Evolutionary conservation across 1,140 invertebrate genomes (phyloP).

Genomic region (Glomeris maerens): DNA sequence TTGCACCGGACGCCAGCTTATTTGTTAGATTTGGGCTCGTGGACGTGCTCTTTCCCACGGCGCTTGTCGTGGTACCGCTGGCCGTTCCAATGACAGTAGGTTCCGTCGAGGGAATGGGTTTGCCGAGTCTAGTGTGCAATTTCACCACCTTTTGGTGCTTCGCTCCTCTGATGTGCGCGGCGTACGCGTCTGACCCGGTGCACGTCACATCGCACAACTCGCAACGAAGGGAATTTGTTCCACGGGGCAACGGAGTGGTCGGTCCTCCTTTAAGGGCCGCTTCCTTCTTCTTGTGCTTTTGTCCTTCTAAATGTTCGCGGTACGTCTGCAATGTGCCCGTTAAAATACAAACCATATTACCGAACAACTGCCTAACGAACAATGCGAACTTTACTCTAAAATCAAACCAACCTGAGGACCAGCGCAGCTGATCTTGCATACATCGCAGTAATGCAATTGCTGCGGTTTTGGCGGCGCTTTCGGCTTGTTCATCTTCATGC

Average conservation of each 20-base stretch:
- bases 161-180: conserved; percentile 89
- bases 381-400: background rate
- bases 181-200: conserved; percentile 93
- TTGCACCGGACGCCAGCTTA: conserved; percentile 5
- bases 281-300: conserved; percentile 98
- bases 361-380: background rate
- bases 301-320: conserved; percentile 90
- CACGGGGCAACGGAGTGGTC: conserved; percentile 42
- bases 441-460: conserved; percentile 86
- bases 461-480: conserved; percentile 76
- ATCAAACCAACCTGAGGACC: conserved; percentile 54
- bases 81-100: conserved; percentile 53
- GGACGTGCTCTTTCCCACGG: no score
- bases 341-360: conserved; percentile 7
- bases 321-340: conserved; percentile 53
- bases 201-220: conserved; percentile 92
- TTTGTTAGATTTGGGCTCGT: conserved; percentile 18
- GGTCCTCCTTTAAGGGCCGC: conserved; percentile 62
- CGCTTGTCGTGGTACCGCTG: conserved; percentile 17
- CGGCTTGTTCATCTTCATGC: conserved; percentile 44
- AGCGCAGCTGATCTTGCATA: conserved; percentile 95
- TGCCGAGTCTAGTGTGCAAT: conserved; percentile 88
- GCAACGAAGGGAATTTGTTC: conserved; percentile 45
- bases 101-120: conserved; percentile 88
- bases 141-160: conserved; percentile 95